Percentiles rank a stretch among this genome's conserved stretches.
These are phyloP conservation scores for Phymatocera aterrima DNA, from an alignment of 2,888 invertebrate species.

Conservation along the genomic window DNA sequence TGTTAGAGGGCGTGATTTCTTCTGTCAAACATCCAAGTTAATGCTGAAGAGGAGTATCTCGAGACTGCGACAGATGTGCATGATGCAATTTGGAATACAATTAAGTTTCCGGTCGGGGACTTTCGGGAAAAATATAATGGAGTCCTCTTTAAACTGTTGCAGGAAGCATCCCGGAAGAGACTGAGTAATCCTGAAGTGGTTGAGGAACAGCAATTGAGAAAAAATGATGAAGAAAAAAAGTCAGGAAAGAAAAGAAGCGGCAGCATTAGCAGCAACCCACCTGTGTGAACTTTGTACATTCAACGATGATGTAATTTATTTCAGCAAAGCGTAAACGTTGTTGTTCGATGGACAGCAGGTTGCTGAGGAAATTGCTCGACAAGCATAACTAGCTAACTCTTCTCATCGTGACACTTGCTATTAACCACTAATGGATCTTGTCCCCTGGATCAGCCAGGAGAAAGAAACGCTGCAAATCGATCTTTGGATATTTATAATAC, in stretches of 20 bases:
- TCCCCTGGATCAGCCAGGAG: not conserved
- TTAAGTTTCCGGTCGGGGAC: no score
- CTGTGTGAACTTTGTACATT: not conserved
- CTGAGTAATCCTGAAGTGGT: no score
- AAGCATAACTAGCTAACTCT: not conserved
- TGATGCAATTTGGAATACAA: conserved; percentile 62
- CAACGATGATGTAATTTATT: no score
- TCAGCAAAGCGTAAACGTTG: no score
- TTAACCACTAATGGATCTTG: not conserved
- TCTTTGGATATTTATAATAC: not conserved
- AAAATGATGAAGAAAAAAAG: no score
- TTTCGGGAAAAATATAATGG: no score
- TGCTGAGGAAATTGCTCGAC: not conserved
- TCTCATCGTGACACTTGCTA: not conserved
- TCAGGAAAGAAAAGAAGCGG: no score
- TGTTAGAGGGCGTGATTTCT: conserved; percentile 23
- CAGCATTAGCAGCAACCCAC: no score
- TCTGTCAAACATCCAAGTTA: conserved; percentile 6
- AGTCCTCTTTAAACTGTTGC: no score
- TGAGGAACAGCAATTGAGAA: no score
- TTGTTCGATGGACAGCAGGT: no score
- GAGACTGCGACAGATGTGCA: conserved; percentile 60
- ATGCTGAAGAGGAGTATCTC: not conserved
- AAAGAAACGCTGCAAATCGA: not conserved
- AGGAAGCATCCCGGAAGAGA: no score